These are phyloP conservation scores for Columba janthina DNA, from an alignment of 2,113 vertebrate species.

Conservation along the genomic window DNA sequence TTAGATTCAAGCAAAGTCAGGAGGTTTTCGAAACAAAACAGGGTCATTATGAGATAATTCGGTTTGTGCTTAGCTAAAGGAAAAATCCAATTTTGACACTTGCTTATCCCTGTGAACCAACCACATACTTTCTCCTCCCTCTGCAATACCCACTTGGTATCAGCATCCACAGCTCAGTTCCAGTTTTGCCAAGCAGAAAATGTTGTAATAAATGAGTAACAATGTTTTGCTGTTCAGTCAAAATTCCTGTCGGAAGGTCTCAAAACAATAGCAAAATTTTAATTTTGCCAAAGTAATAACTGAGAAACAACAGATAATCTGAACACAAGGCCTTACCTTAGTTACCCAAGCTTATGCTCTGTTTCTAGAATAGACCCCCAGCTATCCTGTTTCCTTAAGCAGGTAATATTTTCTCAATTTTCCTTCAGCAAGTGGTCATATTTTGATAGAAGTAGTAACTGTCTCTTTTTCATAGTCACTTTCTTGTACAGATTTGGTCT, in stretches of 20 bases:
- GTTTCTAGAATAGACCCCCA: background rate
- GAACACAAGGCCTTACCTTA: background rate
- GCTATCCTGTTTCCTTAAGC: background rate
- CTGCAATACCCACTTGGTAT: background rate
- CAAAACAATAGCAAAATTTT: background rate
- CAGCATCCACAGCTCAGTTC: background rate
- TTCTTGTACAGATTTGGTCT: background rate
- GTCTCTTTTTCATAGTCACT: background rate
- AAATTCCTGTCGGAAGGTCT: background rate
- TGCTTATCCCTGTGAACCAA: background rate
- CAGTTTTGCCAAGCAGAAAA: background rate
- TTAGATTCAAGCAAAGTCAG: background rate
- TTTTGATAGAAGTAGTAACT: background rate
- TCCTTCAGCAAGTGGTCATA: background rate
- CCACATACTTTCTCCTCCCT: background rate
- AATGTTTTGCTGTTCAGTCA: background rate
- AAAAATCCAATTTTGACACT: background rate
- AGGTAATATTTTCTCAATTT: background rate
- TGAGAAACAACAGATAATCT: background rate
- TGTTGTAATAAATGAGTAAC: background rate
- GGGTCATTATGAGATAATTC: conserved; percentile 5
- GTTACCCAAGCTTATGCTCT: background rate
- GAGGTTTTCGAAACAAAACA: conserved; percentile 23
- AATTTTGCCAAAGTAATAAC: background rate
- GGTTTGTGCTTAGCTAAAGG: background rate